Percentiles rank a stretch among this genome's conserved stretches.
These are phyloP conservation scores for Oxyruncus cristatus DNA, from an alignment of 2,113 vertebrate genomes.

Conservation along the genomic window DNA sequence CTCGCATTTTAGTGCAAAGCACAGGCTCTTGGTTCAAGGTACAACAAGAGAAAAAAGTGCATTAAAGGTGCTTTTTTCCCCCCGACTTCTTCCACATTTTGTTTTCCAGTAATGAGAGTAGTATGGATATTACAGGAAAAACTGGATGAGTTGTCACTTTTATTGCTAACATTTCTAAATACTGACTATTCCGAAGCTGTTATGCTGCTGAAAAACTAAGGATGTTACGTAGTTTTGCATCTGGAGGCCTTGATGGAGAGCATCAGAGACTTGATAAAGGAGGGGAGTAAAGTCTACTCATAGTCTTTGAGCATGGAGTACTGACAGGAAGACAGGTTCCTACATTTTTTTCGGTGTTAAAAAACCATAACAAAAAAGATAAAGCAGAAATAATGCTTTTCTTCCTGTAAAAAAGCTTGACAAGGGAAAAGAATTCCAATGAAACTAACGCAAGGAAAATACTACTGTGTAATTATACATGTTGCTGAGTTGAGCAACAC, in stretches of 20 bases:
- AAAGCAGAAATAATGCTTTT: neutral
- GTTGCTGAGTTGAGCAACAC: neutral
- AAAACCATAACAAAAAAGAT: neutral
- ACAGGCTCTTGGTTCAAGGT: neutral
- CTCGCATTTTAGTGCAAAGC: neutral
- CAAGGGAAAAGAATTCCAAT: neutral
- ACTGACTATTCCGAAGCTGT: neutral
- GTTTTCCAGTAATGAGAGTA: neutral
- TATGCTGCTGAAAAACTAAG: neutral
- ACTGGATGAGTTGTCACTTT: neutral
- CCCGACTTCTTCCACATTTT: neutral
- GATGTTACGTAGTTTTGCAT: neutral
- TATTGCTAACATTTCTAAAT: neutral
- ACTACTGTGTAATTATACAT: neutral
- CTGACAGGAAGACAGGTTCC: neutral
- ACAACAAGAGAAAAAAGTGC: neutral
- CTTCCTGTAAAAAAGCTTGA: neutral
- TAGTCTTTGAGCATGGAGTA: neutral
- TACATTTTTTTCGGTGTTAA: no score
- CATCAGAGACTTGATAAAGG: neutral
- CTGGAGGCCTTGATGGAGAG: neutral
- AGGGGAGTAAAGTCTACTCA: neutral
- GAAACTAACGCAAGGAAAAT: neutral
- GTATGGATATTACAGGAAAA: neutral
- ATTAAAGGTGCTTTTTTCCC: neutral